These are phyloP conservation scores for Scaptomyza tumidula DNA, from an alignment of 2,888 invertebrate genomes.

Conservation along the genomic window DNA sequence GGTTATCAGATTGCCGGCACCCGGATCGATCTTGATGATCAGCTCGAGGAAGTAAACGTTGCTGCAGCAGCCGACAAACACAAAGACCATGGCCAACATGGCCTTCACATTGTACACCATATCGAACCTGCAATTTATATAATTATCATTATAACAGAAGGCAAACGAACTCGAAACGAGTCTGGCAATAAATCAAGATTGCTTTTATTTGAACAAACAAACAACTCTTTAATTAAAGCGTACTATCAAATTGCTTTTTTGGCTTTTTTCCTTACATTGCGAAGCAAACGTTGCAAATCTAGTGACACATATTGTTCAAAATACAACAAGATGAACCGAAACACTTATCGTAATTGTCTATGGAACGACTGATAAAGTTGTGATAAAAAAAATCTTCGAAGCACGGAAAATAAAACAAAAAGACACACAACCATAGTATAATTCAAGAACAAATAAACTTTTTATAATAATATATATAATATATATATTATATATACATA, in stretches of 20 bases:
- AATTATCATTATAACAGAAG: too few relatives aligned
- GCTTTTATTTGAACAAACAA: too few relatives aligned
- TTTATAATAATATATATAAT: too few relatives aligned
- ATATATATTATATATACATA: too few relatives aligned
- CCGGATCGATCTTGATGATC: constrained; percentile 94
- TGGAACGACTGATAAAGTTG: neutral
- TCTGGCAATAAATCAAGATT: too few relatives aligned
- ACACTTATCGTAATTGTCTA: constrained; percentile 7
- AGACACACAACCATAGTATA: constrained; percentile 1
- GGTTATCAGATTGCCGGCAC: constrained; percentile 97
- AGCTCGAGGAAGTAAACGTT: constrained; percentile 96
- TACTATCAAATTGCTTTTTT: too few relatives aligned
- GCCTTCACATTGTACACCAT: constrained; percentile 86
- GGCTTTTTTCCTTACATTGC: too few relatives aligned
- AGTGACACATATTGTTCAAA: neutral
- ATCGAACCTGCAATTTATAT: constrained; percentile 13
- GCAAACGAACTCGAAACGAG: too few relatives aligned
- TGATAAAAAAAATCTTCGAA: neutral
- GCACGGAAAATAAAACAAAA: neutral
- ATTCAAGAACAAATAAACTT: neutral
- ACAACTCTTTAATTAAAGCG: too few relatives aligned
- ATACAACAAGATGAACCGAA: neutral
- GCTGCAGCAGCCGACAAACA: constrained; percentile 93
- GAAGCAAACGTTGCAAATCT: too few relatives aligned
- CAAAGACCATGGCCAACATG: constrained; percentile 88